Base-by-base conservation (phyloP, 2,797 vertebrate genomes). In the Acrocephalus scirpaceus region DNA sequence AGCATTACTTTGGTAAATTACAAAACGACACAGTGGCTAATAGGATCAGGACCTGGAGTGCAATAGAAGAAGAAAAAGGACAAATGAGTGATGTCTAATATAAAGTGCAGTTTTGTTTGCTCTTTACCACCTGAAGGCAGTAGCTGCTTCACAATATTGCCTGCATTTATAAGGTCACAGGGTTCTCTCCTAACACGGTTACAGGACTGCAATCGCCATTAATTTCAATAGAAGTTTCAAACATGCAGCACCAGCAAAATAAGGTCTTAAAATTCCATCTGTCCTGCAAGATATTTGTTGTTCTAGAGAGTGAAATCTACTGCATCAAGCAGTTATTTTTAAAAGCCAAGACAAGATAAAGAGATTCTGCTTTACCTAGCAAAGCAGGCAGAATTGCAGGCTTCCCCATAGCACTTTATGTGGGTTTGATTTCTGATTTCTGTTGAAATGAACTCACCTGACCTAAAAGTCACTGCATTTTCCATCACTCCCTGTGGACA, bases 201-300 rank as follows among this genome's bases (percentile, higher is more conserved):
- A 89, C 86, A 11, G 48, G 79, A 40, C 73, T 40, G 79, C 92
- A 84, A 27, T 86, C 2, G 47, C 90, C 91, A 94, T 97, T 94
- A 78, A 93, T 97, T 97, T 91, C 95, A 93, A 92, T 67, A 79
- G 70, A 91, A 79, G 58, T 34, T 86, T 84, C 79, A 90, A 96
- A 93, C 92, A 92, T 92, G 95, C 95, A 80, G 88, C 79, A 94
- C 87, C 95, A 95, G 94, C 96, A 95, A 94, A 93, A 94, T 73
- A 71, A 95, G 89, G 82, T 92, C 90, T 92, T 96, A 90, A 93
- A 97, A 96, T 84, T 92, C 76, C 89, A 90, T 86, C 84, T 91
- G 60, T 76, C 91, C 75, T 38, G 91, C 64, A 64, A 75, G 82
- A 70, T 86, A 93, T 94, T 96, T 95, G 94, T 86, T 86, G 95